Evolutionary conservation across 2,888 invertebrate genomes (phyloP), one percentile per base, ranked within the genome.

Genomic region (Creontiades dilutus): DNA sequence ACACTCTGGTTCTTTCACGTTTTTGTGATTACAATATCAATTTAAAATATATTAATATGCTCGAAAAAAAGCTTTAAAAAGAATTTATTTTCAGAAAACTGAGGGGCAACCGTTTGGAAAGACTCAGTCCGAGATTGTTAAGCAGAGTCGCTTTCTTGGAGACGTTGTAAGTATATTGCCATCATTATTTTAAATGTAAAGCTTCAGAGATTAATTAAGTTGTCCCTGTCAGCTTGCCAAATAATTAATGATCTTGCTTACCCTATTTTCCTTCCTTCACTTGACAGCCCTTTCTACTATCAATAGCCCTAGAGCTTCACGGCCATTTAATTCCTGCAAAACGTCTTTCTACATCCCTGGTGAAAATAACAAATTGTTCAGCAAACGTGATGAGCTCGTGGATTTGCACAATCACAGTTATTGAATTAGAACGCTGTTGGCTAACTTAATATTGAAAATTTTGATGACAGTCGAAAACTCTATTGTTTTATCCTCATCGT

Each of bases 71-170:
- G 37, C 2, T 37, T 37, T 4, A 68, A 68, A 68, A 23, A 13
- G 1, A 23, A 23, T 68, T 46, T 82, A 14, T 82, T 89, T 95
- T 91, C 93, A 96, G 96, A 92, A 94, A 95, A 81, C 93, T 96
- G 16, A 95, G 96, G 92, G 94, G 95, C 93, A 96, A 96, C 93
- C 94, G 94, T 91, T 92, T 96, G 89, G 95, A 95, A 93, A 95
- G 95, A 93, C 93, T 96, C 76, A 94, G 95, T 86, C 93, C 94
- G 68, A 94, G 94, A 91, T 93, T 95, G n/a, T 95, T 96, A 90
- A 93, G 94, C 76, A 93, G 94, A 76, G 93, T 96, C 52, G 94
- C 94, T 92, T 95, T 95, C 92, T 93, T 96, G 55, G 95, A 95
- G 92, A 96, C 96, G 86, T 94, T 96, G 84, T 93, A 92, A 92